Evolutionary conservation across 1,140 invertebrate species (phyloP).

Genomic region (Caenorhabditis remanei): DNA sequence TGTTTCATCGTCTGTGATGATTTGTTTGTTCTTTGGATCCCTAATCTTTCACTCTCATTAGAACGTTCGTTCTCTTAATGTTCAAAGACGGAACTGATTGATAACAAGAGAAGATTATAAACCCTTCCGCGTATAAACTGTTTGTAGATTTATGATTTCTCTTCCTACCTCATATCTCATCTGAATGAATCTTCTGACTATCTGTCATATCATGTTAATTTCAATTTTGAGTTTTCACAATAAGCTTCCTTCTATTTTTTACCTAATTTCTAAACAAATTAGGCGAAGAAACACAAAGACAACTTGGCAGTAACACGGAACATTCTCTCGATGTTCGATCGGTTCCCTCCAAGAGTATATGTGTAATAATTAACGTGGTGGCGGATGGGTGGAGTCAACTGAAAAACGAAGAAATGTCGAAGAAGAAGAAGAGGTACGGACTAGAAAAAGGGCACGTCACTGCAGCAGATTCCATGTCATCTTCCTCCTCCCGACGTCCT

Average conservation of each 20-base stretch:
- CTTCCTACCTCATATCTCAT: background rate
- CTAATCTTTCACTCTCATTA: no score
- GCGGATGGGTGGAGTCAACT: background rate
- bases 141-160: background rate
- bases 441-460: constrained; percentile 42
- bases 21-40: no score
- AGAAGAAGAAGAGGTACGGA: background rate
- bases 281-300: background rate
- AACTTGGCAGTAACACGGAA: constrained; percentile 21
- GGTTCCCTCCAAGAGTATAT: constrained; percentile 21
- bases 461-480: constrained; percentile 47
- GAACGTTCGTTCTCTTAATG: no score
- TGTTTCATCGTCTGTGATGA: no score
- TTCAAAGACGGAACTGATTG: no score
- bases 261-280: constrained; percentile 13
- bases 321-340: constrained; percentile 23
- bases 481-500: background rate
- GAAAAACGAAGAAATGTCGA: background rate
- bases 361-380: constrained; percentile 21
- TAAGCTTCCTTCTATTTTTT: background rate
- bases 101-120: background rate
- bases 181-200: background rate
- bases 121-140: background rate
- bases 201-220: background rate
- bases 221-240: background rate